Evolutionary conservation across 2,888 invertebrate species (phyloP), one percentile per base, ranked within the genome.

Genomic region (Drosophila testacea): DNA sequence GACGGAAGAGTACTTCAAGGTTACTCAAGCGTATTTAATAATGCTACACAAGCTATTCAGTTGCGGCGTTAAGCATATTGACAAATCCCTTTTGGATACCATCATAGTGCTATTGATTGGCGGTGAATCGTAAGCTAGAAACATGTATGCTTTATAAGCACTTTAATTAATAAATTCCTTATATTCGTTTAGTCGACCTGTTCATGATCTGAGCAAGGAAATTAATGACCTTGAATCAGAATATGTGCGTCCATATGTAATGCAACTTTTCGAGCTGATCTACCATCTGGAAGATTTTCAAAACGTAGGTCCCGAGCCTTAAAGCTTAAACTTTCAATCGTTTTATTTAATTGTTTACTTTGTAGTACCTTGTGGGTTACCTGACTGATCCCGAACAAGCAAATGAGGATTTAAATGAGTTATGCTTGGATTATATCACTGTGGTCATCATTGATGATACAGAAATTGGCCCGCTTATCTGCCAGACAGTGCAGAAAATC

Each of bases 1-100:
- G 34, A 47, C 82, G 0, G 77, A 89, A 38, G 80, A 83, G n/a
- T 79, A 78, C 44, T 62, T 90, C 0, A 81, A 81, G 42, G 55
- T 90, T 0, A 67, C 81, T 0, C 80, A 78, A 32, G 79, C 75
- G 6, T 88, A 88, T 61, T 34, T 90, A 36, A 73, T 70, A 55
- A 75, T 90, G 62, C 42, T 91, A 6, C 67, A 74, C 10, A 79
- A 79, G 27, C 69, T 79, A 4, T 65, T 90, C 0, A 48, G 54
- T 1, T 56, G 44, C 1, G 68, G 71, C 22, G 71, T 76, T 7
- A 42, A 47, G 82, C 79, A 93, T 92, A 0, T 94, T 0, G 32
- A 64, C 3, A 73, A 76, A 52, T 60, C 48, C 7, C 63, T 76
- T 54, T 59, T 69, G 28, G 63, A 75, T 10, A 70, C 74, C 0